Evolutionary conservation across 2,888 invertebrate genomes (phyloP), one percentile per base, ranked within the genome.

Genomic region (Agrotis exclamationis): DNA sequence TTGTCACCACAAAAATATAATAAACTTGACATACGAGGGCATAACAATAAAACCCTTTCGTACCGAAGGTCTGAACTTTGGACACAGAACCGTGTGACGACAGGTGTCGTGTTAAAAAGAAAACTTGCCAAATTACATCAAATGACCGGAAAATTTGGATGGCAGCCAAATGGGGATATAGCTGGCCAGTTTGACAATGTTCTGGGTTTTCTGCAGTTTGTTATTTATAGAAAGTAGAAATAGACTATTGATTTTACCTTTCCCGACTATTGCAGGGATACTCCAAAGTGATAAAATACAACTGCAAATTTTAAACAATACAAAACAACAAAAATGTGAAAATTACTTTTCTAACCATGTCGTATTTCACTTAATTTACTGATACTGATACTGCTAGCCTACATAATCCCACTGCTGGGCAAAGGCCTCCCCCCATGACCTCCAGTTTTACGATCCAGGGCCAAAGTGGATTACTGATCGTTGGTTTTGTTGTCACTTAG

Each of bases 51-150:
- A 74, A 44, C 76, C 65, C 51, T 65, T 62, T 14, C 14, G 51
- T 50, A 56, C 50, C 64, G 72, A 82, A 77, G 80, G 85, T 80
- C 86, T 87, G 89, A 89, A 90, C 90, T 90, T 87, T 83, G 78
- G 82, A 88, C 87, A 89, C 89, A 81, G 87, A 88, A 88, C 86
- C 84, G 88, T 56, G 86, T 86, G 89, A 89, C 89, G 93, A 92
- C 94, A 95, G 95, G 94, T 95, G 95, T 88, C 89, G 81, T 81
- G 82, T 79, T 86, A 82, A 84, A 87, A 84, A 87, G 88, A 91
- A 89, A 89, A 87, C 86, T 91, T 94, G 95, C 94, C 95, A 95
- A 95, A 94, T 92, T 85, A 91, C 90, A 89, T 79, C 85, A 90
- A 92, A 92, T 88, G 87, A 92, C 90, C 89, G 84, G 84, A 89